Evolutionary conservation across 2,797 vertebrate species (phyloP), one percentile per base, ranked within the genome.

Genomic region (Cryptoblepharus egeriae): DNA sequence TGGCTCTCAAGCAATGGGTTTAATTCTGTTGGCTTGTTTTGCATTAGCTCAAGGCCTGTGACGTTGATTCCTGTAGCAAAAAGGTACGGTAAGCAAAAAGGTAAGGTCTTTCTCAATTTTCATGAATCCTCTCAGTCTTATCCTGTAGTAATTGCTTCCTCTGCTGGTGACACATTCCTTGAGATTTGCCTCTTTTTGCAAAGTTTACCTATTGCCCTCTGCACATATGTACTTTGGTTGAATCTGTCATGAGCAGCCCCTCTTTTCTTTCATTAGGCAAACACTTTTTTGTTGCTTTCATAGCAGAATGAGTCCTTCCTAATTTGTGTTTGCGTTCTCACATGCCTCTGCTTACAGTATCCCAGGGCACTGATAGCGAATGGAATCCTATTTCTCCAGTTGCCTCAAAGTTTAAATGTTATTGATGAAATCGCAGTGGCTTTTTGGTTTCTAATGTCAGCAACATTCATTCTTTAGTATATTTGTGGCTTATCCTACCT

Each of bases 261-360:
- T 81, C 63, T 58, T 87, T 81, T 52, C 82, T 79, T 81, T 49
- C 69, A 78, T 77, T 87, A 90, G 81, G 81, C 78, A 93, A 93
- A 92, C 86, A 90, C 55, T 22, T 57, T 86, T 77, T 85, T 86
- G 75, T 90, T 26, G 22, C 77, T 73, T 42, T 72, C 82, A 80
- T 93, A 89, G 68, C 75, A 2, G 63, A 91, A 80, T 82, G 88
- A 90, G 85, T 45, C 87, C 77, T 10, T 3, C 65, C 30, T 91
- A 75, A 92, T 81, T 86, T 85, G 64, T 79, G 79, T 88, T 91
- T 91, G 89, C 77, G 67, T 90, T 85, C 70, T 85, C 82, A 81
- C 91, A 92, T 69, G 32, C 26, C 28, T 49, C n/a, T 87, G 76
- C 86, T 90, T 79, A 77, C 65, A 18, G 42, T 78, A 82, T 75